phyloP scores from a whole-genome alignment of 2,888 invertebrate genomes.

The Tricholauxania praeusta region DNA sequence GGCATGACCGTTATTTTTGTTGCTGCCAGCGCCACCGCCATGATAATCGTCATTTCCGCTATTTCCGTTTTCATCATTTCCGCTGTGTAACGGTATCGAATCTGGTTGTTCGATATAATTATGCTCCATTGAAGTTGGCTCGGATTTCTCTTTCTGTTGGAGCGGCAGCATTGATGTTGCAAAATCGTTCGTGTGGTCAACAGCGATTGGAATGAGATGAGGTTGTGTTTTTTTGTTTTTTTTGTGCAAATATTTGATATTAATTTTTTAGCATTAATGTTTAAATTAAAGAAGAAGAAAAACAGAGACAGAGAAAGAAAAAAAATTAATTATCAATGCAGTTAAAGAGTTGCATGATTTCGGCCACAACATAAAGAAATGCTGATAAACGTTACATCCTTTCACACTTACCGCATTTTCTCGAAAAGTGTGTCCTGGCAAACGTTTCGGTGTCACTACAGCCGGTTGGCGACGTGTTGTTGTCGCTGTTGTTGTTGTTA shows the following conservation, averaged over 20 bases:
- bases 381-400: background rate
- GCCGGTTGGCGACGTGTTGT: conserved; percentile 63
- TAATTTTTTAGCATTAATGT: conserved; percentile 48
- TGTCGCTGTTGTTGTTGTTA: conserved; percentile 59
- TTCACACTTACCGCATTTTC: conserved; percentile 34
- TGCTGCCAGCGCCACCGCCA: conserved; percentile 51
- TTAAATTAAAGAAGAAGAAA: conserved; percentile 18
- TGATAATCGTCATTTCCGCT: conserved; percentile 66
- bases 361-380: too few species aligned
- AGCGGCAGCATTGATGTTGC: conserved; percentile 30
- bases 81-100: conserved; percentile 66
- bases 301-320: background rate
- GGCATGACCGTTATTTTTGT: conserved; percentile 43
- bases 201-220: conserved; percentile 33
- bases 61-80: conserved; percentile 67
- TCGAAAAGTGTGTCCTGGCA: conserved; percentile 57
- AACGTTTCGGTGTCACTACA: conserved; percentile 61
- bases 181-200: conserved; percentile 34
- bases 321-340: background rate
- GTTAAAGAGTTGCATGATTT: background rate
- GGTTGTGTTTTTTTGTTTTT: conserved; percentile 49
- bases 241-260: conserved; percentile 25
- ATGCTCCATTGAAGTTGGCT: conserved; percentile 65
- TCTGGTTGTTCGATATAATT: conserved; percentile 67
- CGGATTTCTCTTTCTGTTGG: conserved; percentile 62